phyloP scores from a whole-genome alignment of 2,113 vertebrate genomes.

The Benthochromis sp. region DNA sequence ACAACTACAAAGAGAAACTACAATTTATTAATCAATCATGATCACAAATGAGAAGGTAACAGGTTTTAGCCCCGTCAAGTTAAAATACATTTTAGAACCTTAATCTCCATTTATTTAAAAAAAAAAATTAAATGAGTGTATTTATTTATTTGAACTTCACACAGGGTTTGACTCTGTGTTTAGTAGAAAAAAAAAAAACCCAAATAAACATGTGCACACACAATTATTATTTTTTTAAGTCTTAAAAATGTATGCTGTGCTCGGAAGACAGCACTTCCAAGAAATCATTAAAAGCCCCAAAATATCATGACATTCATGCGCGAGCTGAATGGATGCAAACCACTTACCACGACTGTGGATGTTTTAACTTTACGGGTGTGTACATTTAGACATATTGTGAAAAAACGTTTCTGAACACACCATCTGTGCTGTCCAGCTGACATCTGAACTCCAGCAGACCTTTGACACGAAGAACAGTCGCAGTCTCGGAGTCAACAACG shows the following conservation, averaged over 20 bases:
- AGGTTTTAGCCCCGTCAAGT: background rate
- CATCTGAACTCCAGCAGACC: conserved; percentile 58
- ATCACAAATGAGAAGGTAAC: background rate
- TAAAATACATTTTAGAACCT: background rate
- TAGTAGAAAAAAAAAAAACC: accelerated
- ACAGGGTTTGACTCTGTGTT: background rate
- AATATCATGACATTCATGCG: background rate
- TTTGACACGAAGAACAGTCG: conserved; percentile 35
- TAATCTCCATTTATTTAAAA: background rate
- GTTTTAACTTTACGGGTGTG: background rate
- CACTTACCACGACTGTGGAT: background rate
- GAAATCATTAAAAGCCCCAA: background rate
- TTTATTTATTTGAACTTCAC: background rate
- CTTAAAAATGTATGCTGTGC: background rate
- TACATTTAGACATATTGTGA: background rate
- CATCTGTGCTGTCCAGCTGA: conserved; percentile 48
- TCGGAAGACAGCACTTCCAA: background rate
- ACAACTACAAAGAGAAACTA: background rate
- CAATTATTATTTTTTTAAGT: background rate
- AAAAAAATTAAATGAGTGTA: background rate
- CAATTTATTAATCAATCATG: background rate
- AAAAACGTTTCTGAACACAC: conserved; percentile 3
- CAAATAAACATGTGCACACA: background rate
- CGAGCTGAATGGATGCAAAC: background rate
- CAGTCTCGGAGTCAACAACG: background rate